These are phyloP conservation scores for Cremastobaeus sp. DNA, from an alignment of 2,888 invertebrate genomes.

Conservation along the genomic window DNA sequence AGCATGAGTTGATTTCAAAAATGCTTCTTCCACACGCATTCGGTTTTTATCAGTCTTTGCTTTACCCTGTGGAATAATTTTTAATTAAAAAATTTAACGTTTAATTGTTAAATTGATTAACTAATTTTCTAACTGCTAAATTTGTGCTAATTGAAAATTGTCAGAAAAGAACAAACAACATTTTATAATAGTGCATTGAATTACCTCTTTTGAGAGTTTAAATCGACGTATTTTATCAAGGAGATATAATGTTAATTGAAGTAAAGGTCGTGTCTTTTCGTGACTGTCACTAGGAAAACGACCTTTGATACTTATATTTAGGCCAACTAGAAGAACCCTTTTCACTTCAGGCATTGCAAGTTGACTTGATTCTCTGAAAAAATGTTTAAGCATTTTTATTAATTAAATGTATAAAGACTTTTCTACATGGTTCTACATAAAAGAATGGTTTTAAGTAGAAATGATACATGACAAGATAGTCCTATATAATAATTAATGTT, in stretches of 20 bases:
- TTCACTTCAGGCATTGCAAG: conserved; percentile 89
- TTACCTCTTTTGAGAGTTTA: conserved; percentile 93
- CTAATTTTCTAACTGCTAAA: neutral
- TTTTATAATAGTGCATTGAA: no score
- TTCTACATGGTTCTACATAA: no score
- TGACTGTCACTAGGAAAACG: conserved; percentile 84
- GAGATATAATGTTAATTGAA: conserved; percentile 93
- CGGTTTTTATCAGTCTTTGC: conserved; percentile 96
- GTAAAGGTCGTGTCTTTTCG: conserved; percentile 87
- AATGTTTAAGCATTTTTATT: neutral
- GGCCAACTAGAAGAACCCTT: conserved; percentile 88
- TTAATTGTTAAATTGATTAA: neutral
- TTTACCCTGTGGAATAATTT: conserved; percentile 82
- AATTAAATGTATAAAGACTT: neutral
- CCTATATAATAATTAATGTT: no score
- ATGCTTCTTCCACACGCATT: conserved; percentile 94
- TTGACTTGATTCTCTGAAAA: conserved; percentile 81
- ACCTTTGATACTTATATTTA: conserved; percentile 85
- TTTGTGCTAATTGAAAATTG: neutral
- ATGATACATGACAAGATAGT: no score
- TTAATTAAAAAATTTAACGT: neutral
- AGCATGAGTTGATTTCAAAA: conserved; percentile 96
- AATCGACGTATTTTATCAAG: conserved; percentile 94
- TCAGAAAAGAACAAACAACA: no score
- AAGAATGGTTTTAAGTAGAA: no score